phyloP scores from a whole-genome alignment of 2,797 vertebrate genomes.

The Dicrostonyx torquatus region DNA sequence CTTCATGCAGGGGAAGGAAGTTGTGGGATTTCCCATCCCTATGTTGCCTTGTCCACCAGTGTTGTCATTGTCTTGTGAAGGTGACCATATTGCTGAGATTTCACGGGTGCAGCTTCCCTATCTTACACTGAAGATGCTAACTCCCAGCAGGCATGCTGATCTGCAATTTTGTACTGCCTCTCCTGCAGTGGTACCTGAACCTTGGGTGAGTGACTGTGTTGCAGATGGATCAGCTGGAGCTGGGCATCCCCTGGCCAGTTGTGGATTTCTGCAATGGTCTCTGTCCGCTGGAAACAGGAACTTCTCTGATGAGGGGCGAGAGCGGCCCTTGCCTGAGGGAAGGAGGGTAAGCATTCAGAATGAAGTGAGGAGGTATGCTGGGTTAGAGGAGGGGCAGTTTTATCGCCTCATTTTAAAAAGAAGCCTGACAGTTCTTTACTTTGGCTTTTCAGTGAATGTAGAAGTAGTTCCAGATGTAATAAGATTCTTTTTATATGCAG shows the following conservation, averaged over 20 bases:
- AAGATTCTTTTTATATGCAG: constrained; percentile 23
- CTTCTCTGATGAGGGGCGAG: not conserved
- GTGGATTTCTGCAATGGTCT: not conserved
- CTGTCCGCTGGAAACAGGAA: not conserved
- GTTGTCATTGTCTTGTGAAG: not conserved
- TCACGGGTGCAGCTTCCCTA: not conserved
- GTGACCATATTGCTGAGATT: not conserved
- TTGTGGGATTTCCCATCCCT: not conserved
- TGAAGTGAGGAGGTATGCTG: not conserved
- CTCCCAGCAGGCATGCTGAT: too few relatives aligned
- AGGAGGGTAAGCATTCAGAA: not conserved
- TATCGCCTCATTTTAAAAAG: not conserved
- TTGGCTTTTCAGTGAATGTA: not conserved
- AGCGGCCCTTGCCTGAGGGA: not conserved
- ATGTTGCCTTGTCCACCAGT: not conserved
- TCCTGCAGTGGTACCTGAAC: not conserved
- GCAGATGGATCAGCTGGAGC: too few relatives aligned
- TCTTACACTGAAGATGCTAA: not conserved
- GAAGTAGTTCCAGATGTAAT: constrained; percentile 21
- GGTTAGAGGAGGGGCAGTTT: not conserved
- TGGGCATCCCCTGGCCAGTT: not conserved
- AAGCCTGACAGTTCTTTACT: not conserved
- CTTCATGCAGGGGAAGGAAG: not conserved
- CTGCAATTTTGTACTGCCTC: not conserved
- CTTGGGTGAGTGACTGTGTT: not conserved